A percentile compares a stretch with the other conserved stretches of the same genome.
These are phyloP conservation scores for Lycopodina hypogea DNA, from an alignment of 37 sponge, comb jelly and placozoan species.

Conservation along the genomic window DNA sequence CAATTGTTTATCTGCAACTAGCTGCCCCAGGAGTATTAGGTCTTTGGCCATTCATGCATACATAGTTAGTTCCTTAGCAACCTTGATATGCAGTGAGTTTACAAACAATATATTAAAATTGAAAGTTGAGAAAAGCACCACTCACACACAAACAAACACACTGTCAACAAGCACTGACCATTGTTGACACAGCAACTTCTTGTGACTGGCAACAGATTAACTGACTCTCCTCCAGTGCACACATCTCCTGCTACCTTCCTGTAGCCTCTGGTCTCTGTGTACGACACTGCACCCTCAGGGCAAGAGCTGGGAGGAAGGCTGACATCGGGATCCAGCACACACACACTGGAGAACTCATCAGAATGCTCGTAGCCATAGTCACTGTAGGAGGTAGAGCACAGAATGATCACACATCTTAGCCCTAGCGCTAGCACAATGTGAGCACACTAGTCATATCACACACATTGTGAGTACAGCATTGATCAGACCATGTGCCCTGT, in stretches of 20 bases:
- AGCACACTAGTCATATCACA: conserved; percentile 27
- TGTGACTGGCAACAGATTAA: conserved; percentile 2
- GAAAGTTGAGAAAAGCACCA: not conserved
- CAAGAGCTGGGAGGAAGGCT: not conserved
- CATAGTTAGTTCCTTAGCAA: no score
- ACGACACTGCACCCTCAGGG: not conserved
- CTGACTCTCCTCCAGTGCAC: conserved; percentile 48
- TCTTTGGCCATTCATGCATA: no score
- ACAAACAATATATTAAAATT: not conserved
- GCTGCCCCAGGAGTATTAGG: no score
- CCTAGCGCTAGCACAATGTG: no score
- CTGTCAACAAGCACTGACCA: not conserved
- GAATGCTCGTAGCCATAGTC: conserved; percentile 55
- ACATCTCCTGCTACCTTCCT: conserved; percentile 73
- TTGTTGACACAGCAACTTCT: conserved; percentile 5
- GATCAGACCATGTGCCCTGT: no score
- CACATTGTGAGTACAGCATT: not conserved
- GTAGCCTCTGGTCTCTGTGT: conserved; percentile 38
- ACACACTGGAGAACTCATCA: conserved; percentile 30
- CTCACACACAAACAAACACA: not conserved
- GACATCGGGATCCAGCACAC: conserved; percentile 45
- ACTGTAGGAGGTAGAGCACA: conserved; percentile 21
- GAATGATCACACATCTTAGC: conserved; percentile 7
- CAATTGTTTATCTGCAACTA: no score
- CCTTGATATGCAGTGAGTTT: no score